Conservation (phyloP, 2,888 invertebrate genomes). For the Acanthosepion pharaonis region DNA sequence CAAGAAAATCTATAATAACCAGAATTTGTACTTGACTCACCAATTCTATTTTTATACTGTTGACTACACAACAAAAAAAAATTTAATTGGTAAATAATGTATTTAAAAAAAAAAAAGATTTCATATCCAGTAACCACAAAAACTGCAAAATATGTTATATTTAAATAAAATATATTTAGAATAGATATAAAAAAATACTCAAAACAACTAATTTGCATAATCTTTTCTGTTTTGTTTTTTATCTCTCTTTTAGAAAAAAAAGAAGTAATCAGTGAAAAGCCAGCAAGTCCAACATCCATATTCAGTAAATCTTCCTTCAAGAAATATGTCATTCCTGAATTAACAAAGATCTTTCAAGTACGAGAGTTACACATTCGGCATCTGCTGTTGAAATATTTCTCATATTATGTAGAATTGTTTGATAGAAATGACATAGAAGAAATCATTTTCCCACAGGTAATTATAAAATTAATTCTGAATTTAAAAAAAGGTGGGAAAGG, state of each 20-base stretch:
- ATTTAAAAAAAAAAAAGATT: too few relatives aligned
- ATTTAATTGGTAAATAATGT: too few relatives aligned
- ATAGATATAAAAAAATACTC: too few relatives aligned
- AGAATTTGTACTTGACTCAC: too few relatives aligned
- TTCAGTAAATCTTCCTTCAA: constrained; percentile 56
- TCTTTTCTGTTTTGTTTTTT: neutral
- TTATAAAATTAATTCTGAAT: neutral
- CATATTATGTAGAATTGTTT: constrained; percentile 84
- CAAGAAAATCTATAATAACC: too few relatives aligned
- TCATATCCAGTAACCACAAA: too few relatives aligned
- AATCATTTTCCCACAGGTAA: constrained; percentile 88
- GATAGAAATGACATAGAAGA: constrained; percentile 84
- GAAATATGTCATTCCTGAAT: constrained; percentile 80
- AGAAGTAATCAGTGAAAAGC: neutral
- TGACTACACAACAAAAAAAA: too few relatives aligned
- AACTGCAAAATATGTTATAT: too few relatives aligned
- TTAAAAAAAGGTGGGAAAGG: neutral
- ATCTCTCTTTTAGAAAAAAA: neutral
- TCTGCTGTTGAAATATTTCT: constrained; percentile 85
- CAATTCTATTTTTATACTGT: too few relatives aligned
- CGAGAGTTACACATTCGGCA: constrained; percentile 88
- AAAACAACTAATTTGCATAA: too few relatives aligned
- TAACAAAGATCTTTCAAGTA: constrained; percentile 84
- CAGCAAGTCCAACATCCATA: constrained; percentile 50
- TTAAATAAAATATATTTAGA: too few relatives aligned